A percentile compares a stretch with the other conserved stretches of the same genome.
phyloP scores from a whole-genome alignment of 2,113 vertebrate species.

The Speoplatyrhinus poulsoni region DNA sequence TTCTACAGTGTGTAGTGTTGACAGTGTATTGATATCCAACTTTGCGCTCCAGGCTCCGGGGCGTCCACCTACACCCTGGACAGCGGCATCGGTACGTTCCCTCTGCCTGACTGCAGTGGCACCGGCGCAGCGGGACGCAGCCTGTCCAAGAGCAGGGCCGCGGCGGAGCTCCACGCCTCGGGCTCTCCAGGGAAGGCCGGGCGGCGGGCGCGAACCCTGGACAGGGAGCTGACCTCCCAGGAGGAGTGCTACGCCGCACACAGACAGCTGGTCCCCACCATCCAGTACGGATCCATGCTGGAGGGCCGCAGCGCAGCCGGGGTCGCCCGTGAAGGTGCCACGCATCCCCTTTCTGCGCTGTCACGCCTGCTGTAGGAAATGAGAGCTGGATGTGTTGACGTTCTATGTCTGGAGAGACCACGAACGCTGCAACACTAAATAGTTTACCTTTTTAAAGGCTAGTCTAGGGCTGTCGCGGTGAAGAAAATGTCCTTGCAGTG shows the following conservation, averaged over 20 bases:
- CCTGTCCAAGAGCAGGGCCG: conserved; percentile 79
- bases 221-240: conserved; percentile 83
- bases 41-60: conserved; percentile 79
- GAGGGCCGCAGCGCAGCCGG: conserved; percentile 52
- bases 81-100: conserved; percentile 96
- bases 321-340: conserved; percentile 64
- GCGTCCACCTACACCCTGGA: conserved; percentile 92
- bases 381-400: too few species aligned
- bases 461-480: too few species aligned
- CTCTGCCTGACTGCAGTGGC: conserved; percentile 86
- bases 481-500: too few species aligned
- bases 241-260: conserved; percentile 79
- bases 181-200: conserved; percentile 68
- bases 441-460: too few species aligned
- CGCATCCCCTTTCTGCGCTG: background rate
- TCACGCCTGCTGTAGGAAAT: background rate
- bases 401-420: too few species aligned
- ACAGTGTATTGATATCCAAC: background rate
- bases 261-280: conserved; percentile 75
- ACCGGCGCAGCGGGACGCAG: conserved; percentile 82
- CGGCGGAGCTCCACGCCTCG: conserved; percentile 77
- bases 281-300: conserved; percentile 68
- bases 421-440: too few species aligned
- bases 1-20: too few species aligned
- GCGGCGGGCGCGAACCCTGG: conserved; percentile 89